Evolutionary conservation across 2,888 invertebrate species (phyloP).

Genomic region (Tipula helvola): DNA sequence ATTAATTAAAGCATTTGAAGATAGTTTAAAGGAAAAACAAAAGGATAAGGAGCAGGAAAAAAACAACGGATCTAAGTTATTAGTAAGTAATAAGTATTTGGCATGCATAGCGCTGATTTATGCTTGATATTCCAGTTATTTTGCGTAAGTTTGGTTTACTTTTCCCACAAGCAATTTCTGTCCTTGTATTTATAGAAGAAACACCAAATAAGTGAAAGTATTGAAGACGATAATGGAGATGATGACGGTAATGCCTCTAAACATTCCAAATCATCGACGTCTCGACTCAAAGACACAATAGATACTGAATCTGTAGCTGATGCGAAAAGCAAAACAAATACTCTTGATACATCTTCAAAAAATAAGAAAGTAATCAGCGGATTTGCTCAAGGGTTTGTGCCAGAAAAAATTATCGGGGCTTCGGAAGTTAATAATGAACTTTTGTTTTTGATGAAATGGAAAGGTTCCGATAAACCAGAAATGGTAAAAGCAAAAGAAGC

Average conservation of each 20-base stretch:
- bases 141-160: too few relatives aligned
- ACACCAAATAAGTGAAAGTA: not conserved
- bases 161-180: not conserved
- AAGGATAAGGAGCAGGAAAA: conserved; percentile 19
- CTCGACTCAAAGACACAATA: conserved; percentile 16
- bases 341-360: conserved; percentile 22
- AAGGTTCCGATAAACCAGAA: conserved; percentile 88
- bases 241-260: not conserved
- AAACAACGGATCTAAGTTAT: not conserved
- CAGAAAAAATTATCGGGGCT: conserved; percentile 78
- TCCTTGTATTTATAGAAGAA: not conserved
- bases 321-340: not conserved
- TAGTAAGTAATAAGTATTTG: not conserved
- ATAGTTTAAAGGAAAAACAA: conserved; percentile 31
- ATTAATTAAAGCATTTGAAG: conserved; percentile 65
- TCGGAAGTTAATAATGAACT: conserved; percentile 61
- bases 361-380: conserved; percentile 39
- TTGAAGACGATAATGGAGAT: not conserved
- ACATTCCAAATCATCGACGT: conserved; percentile 14
- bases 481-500: conserved; percentile 84
- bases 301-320: conserved; percentile 16
- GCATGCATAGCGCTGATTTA: not conserved
- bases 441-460: conserved; percentile 91
- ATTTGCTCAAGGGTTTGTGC: conserved; percentile 67
- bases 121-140: too few relatives aligned